Base-by-base conservation (phyloP, 2,113 vertebrate genomes). In the Thymallus thymallus region DNA sequence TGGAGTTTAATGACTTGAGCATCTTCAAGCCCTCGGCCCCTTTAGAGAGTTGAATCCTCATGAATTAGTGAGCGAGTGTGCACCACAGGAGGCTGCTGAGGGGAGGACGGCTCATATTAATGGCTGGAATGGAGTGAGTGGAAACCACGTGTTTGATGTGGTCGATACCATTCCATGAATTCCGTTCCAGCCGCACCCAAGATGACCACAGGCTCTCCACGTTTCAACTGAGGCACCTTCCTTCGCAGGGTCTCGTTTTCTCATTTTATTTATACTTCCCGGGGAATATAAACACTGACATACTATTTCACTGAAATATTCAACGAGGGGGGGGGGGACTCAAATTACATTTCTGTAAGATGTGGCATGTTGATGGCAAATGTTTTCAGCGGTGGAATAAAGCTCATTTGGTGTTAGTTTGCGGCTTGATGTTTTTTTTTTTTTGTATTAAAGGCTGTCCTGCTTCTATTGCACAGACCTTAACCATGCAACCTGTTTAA, bases 41-140 rank as follows among this genome's bases (percentile, higher is more conserved):
- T 85, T 88, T 74, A 75, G 88, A 85, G 88, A 83, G 82, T 79
- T 80, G 81, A 71, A 74, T 80, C 80, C 84, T 88, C 86, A 86
- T 91, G 84, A 89, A 89, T 91, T 84, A 88, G 87, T 88, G 78
- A 90, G 82, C 71, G 71, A 73, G 79, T 81, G 76, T 84, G 84
- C 82, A 69, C 75, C 35, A 41, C 9, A 2, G 35, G 35, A 41
- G 35, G 35, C 35, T 7, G 35, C 9, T 41, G 35, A 41, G 35
- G 35, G 9, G 35, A 10, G 9, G 35, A 10, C 35, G 35, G 35
- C 9, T 41, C 35, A 41, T 10, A 41, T 12, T 10, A 10, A 41
- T 41, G 35, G 35, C 35, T 41, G 35, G 35, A 41, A 41, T 41
- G 35, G 7, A 41, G 35, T 41, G 9, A 10, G 10, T 41, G 35